Evolutionary conservation across 2,888 invertebrate genomes (phyloP), one percentile per base, ranked within the genome.

Genomic region (Agrotis ipsilon): DNA sequence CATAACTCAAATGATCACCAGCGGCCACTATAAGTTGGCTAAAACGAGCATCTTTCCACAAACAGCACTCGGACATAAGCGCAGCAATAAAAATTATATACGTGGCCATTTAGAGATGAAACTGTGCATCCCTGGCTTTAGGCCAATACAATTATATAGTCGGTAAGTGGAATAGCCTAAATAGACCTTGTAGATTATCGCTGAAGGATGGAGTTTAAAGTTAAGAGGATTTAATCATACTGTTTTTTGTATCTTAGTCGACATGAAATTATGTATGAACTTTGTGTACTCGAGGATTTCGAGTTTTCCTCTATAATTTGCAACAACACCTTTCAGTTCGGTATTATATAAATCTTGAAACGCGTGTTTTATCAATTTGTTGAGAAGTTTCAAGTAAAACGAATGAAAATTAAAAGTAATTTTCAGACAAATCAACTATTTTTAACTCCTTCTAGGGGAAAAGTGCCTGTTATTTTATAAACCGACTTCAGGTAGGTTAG

Each of bases 81-180:
- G 84, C 69, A 81, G 85, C 86, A 88, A 91, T 91, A 92, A 93
- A 93, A 92, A 93, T 93, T 93, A 92, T 92, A 91, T 92, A 94
- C 91, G 91, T 86, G 69, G 86, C 92, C 93, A 92, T 93, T 94
- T 91, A 90, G 90, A 91, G 88, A 93, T 92, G 92, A 92, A 88
- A 91, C 91, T 87, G 88, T 89, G 87, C 76, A 87, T 72, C 68
- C 54, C 77, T 93, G 93, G 92, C 88, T 60, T 46, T 24, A 45
- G 45, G 90, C 93, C 92, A 91, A 92, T 88, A 91, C 91, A 93
- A 94, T 94, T 93, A 93, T 91, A 88, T 86, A 80, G 81, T 80
- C 80, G 80, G 89, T 88, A 88, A 89, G 91, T 88, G 86, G 76
- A 71, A 80, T 66, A 68, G 58, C 58, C 75, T 83, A 80, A 81